Conservation (phyloP, 2,888 invertebrate species). For the Agrenia bidenticulata region DNA sequence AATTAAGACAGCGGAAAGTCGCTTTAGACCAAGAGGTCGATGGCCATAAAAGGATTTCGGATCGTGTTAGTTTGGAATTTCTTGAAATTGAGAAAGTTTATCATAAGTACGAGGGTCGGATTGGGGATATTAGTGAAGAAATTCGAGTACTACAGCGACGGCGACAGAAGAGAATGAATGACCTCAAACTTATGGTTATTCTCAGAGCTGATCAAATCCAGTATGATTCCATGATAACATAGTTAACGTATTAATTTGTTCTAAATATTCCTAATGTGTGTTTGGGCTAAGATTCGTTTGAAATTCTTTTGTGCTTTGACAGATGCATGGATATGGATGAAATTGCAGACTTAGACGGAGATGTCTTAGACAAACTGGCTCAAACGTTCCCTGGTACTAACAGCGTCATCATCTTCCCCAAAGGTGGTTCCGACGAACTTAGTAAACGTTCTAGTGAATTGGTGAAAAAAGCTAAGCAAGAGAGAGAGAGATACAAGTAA, state of each 20-base stretch:
- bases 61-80: conserved; percentile 35
- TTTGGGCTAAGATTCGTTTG: too few species aligned
- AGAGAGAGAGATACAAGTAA: conserved; percentile 42
- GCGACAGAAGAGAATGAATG: conserved; percentile 75
- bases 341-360: conserved; percentile 31
- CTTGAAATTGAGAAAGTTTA: conserved; percentile 37
- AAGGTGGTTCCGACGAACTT: conserved; percentile 40
- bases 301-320: not conserved
- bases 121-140: conserved; percentile 46
- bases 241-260: not conserved
- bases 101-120: conserved; percentile 37
- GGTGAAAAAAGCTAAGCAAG: conserved; percentile 31
- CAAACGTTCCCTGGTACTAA: conserved; percentile 42
- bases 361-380: conserved; percentile 35
- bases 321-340: conserved; percentile 51
- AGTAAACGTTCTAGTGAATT: conserved; percentile 41
- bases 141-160: conserved; percentile 61
- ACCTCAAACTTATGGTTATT: conserved; percentile 70
- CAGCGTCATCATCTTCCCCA: conserved; percentile 47
- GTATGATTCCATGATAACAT: too few species aligned
- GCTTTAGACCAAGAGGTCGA: conserved; percentile 41
- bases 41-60: conserved; percentile 40
- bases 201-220: conserved; percentile 71
- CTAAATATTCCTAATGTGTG: not conserved
- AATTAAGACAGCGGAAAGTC: conserved; percentile 38